Evolutionary conservation across 2,888 invertebrate species (phyloP), one percentile per base, ranked within the genome.

Genomic region (Geophilus truncorum): DNA sequence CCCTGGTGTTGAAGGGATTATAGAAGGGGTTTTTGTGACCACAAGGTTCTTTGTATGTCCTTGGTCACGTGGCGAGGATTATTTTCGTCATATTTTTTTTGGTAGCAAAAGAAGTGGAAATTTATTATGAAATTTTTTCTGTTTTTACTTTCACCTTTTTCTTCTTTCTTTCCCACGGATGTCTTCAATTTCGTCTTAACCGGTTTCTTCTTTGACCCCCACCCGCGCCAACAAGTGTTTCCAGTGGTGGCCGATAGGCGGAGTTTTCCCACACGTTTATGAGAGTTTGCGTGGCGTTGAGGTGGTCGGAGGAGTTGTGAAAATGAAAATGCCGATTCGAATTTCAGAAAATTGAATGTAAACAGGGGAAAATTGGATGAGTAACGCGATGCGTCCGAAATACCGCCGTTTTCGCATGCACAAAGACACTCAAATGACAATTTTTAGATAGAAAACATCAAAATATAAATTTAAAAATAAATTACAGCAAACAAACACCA

Each of bases 191-290:
- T 34, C 34, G 34, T 7, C 34, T 34, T 34, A 34, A 34, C 78
- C 78, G 78, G 78, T 78, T 76, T 36, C n/a, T 34, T 5, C 34
- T 30, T 78, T 78, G 30, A 78, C 78, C 30, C 78, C n/a, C 34
- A 23, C n/a, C 78, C 32, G 78, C 23, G 34, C 34, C 34, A 9
- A 9, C 34, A 34, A 34, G 62, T 76, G 76, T 76, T 76, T 76
- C 21, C 23, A 21, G 28, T 15, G 23, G 76, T 18, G 18, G 32
- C n/a, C 34, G 78, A 23, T 15, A 36, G 78, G 78, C 34, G 78
- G 78, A 78, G 78, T 23, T 78, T 78, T 78, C 78, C 78, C 78
- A 78, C 78, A 78, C 34, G 15, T 30, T 76, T 21, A 28, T n/a
- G 76, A n/a, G 76, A n/a, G n/a, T 28, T 28, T 25, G 21, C n/a